phyloP scores from a whole-genome alignment of 2,888 invertebrate species.

The Hydraecia micacea region DNA sequence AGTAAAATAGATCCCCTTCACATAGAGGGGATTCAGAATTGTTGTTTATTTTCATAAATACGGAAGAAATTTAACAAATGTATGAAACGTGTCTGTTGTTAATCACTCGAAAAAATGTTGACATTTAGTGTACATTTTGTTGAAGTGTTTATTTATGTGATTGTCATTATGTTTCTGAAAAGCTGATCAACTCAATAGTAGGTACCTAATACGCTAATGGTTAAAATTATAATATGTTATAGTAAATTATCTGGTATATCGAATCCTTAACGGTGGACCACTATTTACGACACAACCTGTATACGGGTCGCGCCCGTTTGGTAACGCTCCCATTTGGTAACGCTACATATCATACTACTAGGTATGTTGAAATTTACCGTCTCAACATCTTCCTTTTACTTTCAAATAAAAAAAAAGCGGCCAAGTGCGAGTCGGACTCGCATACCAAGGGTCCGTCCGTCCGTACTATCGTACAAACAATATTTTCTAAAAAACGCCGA shows the following conservation, averaged over 20 bases:
- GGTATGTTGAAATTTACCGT: neutral
- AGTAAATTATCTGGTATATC: too few relatives aligned
- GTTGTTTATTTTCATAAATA: constrained; percentile 32
- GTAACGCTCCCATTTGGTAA: too few relatives aligned
- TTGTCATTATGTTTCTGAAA: neutral
- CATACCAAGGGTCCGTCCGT: neutral
- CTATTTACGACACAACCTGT: too few relatives aligned
- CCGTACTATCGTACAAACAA: neutral
- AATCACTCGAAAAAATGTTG: neutral
- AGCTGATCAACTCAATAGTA: neutral
- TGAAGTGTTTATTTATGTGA: neutral
- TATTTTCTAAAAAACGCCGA: neutral
- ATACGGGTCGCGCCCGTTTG: too few relatives aligned
- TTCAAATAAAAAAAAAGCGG: neutral
- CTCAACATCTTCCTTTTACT: neutral
- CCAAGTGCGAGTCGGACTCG: neutral
- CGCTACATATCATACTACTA: too few relatives aligned
- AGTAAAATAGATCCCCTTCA: constrained; percentile 10
- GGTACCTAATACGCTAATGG: neutral
- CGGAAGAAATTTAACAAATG: constrained; percentile 15
- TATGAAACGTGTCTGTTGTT: neutral
- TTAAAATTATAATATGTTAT: too few relatives aligned
- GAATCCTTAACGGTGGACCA: too few relatives aligned
- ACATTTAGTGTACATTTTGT: neutral
- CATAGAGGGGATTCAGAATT: neutral